phyloP scores from a whole-genome alignment of 2,113 vertebrate genomes.

The Neopipo cinnamomea region DNA sequence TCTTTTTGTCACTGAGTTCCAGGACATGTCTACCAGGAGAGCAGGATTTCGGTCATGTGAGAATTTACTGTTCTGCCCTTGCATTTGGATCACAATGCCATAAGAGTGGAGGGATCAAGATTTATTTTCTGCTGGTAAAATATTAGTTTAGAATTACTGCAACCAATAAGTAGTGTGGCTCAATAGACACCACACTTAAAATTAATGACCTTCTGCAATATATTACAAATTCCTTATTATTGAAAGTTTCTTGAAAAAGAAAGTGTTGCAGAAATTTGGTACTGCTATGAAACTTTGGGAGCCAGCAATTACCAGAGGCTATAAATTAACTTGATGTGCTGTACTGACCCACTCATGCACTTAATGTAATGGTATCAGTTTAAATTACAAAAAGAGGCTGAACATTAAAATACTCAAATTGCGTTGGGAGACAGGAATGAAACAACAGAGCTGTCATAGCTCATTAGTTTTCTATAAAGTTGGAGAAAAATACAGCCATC shows the following conservation, averaged over 20 bases:
- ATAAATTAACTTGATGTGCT: neutral
- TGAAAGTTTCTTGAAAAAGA: neutral
- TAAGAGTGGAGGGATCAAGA: neutral
- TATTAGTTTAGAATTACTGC: neutral
- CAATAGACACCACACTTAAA: neutral
- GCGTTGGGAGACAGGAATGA: neutral
- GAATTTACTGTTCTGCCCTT: neutral
- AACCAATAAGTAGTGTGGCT: neutral
- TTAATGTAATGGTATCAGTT: neutral
- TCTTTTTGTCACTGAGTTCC: neutral
- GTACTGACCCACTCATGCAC: neutral
- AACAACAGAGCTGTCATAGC: neutral
- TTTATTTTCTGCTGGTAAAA: conserved; percentile 16
- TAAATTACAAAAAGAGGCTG: neutral
- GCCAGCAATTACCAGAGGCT: neutral
- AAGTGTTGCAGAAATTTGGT: conserved; percentile 11
- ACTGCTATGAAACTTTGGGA: neutral
- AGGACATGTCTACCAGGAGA: accelerated
- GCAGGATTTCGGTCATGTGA: neutral
- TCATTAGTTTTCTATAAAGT: neutral
- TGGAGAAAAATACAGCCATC: neutral
- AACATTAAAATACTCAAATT: neutral
- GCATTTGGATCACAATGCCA: neutral
- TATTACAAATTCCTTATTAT: neutral
- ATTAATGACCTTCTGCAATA: neutral